phyloP scores from a whole-genome alignment of 2,888 invertebrate genomes.

The Acleris literana region DNA sequence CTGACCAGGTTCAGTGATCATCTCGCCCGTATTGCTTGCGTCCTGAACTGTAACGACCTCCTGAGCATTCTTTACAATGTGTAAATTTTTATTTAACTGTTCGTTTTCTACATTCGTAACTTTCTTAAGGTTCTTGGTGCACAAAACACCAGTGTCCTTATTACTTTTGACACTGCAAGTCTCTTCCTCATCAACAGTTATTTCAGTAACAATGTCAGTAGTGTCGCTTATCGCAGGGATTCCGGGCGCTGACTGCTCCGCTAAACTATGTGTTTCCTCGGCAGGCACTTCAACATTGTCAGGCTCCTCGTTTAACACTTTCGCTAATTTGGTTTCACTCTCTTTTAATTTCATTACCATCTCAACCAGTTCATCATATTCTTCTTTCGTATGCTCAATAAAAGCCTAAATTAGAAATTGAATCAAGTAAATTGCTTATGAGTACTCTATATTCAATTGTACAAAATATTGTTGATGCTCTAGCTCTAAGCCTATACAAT shows the following conservation, averaged over 20 bases:
- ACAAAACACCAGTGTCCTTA: constrained; percentile 50
- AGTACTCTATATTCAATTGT: constrained; percentile 24
- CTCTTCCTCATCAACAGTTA: constrained; percentile 49
- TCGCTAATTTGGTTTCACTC: constrained; percentile 86
- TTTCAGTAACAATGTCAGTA: constrained; percentile 41
- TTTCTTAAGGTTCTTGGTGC: constrained; percentile 68
- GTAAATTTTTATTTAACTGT: constrained; percentile 71
- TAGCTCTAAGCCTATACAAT: constrained; percentile 8
- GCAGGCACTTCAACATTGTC: constrained; percentile 68
- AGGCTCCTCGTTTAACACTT: constrained; percentile 73
- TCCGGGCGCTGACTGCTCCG: constrained; percentile 38
- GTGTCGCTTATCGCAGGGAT: constrained; percentile 41
- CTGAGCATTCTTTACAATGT: constrained; percentile 54
- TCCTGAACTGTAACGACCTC: constrained; percentile 48
- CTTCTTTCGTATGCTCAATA: constrained; percentile 80
- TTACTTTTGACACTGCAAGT: constrained; percentile 52
- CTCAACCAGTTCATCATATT: constrained; percentile 85
- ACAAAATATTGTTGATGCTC: constrained; percentile 14
- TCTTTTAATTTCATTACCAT: constrained; percentile 88
- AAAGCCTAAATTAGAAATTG: constrained; percentile 75
- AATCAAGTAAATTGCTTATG: constrained; percentile 45
- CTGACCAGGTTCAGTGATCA: constrained; percentile 38
- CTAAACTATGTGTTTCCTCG: constrained; percentile 50
- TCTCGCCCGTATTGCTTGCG: constrained; percentile 40
- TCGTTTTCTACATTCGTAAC: constrained; percentile 78